Conservation (phyloP, 2,797 vertebrate species). For the Alectoris magna region DNA sequence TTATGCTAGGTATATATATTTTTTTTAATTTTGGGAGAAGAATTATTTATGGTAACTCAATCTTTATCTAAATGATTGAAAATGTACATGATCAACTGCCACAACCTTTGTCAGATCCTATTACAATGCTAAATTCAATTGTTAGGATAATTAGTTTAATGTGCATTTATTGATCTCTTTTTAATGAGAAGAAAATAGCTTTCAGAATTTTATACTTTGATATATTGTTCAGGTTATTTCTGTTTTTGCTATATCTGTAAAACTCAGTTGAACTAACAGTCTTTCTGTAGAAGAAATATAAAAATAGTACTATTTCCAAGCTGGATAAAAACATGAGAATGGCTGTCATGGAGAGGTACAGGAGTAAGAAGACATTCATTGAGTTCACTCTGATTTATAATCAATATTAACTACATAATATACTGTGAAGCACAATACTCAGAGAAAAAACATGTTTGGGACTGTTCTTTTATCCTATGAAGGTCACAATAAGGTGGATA, state of each 20-base stretch:
- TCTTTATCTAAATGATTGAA: background rate
- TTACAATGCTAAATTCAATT: slow-evolving; percentile 1
- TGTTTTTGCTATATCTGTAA: background rate
- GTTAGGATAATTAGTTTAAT: slow-evolving; percentile 30
- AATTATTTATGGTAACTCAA: background rate
- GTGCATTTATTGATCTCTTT: background rate
- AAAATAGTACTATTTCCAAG: slow-evolving; percentile 17
- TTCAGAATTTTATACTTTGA: background rate
- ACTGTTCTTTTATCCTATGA: slow-evolving; percentile 53
- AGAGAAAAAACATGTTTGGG: background rate
- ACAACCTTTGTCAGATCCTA: background rate
- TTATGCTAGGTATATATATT: background rate
- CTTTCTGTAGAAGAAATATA: slow-evolving; percentile 18
- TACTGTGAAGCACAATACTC: slow-evolving; percentile 23
- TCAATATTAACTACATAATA: slow-evolving; percentile 72
- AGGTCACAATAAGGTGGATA: slow-evolving; percentile 62
- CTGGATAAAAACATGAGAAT: background rate
- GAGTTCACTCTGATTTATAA: slow-evolving; percentile 55
- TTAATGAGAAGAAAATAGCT: background rate
- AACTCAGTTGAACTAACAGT: background rate
- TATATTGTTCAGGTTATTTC: background rate
- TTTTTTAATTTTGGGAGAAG: background rate
- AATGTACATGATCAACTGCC: background rate
- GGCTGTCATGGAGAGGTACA: background rate
- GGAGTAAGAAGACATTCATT: background rate